These are phyloP conservation scores for Patella depressa DNA, from an alignment of 2,888 invertebrate genomes.

Conservation along the genomic window DNA sequence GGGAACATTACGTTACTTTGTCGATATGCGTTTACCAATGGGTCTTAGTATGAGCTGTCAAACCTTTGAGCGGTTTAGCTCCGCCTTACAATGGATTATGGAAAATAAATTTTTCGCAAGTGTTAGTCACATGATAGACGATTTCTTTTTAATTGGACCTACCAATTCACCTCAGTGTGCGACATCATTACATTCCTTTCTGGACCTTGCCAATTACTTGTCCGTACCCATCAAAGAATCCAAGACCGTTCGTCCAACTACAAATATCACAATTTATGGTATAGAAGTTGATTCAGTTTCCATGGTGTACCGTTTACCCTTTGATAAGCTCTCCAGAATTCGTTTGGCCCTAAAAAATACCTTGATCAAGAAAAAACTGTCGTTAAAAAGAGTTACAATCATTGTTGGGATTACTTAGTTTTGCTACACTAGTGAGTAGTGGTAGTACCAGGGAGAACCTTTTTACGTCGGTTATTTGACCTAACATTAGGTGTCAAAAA, in stretches of 20 bases:
- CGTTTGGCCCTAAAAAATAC: not conserved
- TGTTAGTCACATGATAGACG: slow-evolving; percentile 2
- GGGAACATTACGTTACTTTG: not conserved
- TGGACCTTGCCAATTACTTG: not conserved
- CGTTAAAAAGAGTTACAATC: too few relatives aligned
- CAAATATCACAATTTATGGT: not conserved
- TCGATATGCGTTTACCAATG: slow-evolving; percentile 8
- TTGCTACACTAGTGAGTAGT: too few relatives aligned
- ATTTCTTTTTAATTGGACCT: not conserved
- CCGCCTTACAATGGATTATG: slow-evolving; percentile 4
- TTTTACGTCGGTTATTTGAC: not conserved
- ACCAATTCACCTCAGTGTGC: not conserved
- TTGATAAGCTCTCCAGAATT: not conserved
- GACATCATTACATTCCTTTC: not conserved
- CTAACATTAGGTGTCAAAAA: not conserved
- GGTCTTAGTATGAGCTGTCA: slow-evolving; percentile 3
- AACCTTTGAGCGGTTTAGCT: slow-evolving; percentile 6
- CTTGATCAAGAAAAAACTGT: too few relatives aligned
- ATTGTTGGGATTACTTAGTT: too few relatives aligned
- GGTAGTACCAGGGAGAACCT: not conserved
- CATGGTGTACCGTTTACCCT: not conserved
- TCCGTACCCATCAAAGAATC: not conserved
- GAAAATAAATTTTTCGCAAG: not conserved
- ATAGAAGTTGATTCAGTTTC: not conserved
- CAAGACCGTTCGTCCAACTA: not conserved